These are phyloP conservation scores for Leptobrachium leishanense DNA, from an alignment of 2,113 vertebrate genomes.

Conservation along the genomic window DNA sequence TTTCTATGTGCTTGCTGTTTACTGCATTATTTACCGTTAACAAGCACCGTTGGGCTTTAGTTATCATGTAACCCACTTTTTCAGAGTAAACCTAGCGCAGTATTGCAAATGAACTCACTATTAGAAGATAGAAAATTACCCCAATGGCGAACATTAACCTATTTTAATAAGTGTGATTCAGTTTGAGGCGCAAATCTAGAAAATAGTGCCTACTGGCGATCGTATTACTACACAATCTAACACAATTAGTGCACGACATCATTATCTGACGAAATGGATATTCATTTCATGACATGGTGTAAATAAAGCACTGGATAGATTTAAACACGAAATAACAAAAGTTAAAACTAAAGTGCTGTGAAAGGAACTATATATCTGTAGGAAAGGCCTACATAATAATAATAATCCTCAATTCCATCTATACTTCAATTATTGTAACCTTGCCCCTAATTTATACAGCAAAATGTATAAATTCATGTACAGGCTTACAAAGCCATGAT, in stretches of 20 bases:
- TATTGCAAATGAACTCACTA: slow-evolving; percentile 32
- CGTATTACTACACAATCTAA: background rate
- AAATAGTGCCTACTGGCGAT: background rate
- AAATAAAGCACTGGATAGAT: no score
- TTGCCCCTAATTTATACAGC: no score
- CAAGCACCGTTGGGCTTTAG: slow-evolving; percentile 43
- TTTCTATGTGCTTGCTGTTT: slow-evolving; percentile 10
- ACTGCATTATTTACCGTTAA: slow-evolving; percentile 37
- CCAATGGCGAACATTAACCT: slow-evolving; percentile 37
- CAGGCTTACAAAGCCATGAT: no score
- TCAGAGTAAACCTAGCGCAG: background rate
- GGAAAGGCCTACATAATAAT: no score
- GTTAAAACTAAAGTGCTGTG: no score
- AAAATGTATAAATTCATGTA: no score
- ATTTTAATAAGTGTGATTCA: slow-evolving; percentile 23
- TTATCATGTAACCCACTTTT: slow-evolving; percentile 36
- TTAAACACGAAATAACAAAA: no score
- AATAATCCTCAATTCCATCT: no score
- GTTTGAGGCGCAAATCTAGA: background rate
- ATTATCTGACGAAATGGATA: no score
- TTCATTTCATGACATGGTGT: no score
- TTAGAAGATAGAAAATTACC: slow-evolving; percentile 28
- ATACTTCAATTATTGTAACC: no score
- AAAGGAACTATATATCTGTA: no score
- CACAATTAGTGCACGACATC: background rate